Conservation (phyloP, 1,140 invertebrate species). For the Bilobella aurantiaca region DNA sequence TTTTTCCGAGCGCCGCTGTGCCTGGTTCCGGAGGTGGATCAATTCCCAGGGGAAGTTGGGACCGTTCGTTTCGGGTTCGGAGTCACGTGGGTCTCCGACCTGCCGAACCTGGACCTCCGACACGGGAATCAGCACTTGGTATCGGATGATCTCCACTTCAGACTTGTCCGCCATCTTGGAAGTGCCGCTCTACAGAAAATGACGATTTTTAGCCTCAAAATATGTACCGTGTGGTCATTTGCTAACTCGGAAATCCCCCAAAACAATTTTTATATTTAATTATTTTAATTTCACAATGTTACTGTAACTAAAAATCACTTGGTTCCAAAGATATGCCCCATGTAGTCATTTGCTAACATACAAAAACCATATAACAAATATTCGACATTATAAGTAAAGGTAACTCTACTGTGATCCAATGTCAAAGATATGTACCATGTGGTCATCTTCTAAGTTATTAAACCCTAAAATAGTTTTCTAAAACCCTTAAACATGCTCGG, state of each 20-base stretch:
- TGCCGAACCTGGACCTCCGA: slow-evolving; percentile 87
- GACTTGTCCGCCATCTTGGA: slow-evolving; percentile 41
- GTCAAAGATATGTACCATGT: no score
- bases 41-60: slow-evolving; percentile 71
- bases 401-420: no score
- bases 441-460: no score
- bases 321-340: no score
- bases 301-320: no score
- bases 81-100: slow-evolving; percentile 36
- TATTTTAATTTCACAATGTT: no score
- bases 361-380: no score
- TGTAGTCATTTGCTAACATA: no score
- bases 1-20: slow-evolving; percentile 87
- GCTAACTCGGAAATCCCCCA: background rate
- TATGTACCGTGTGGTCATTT: background rate
- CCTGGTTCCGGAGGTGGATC: slow-evolving; percentile 83
- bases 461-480: no score
- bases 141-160: slow-evolving; percentile 88
- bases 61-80: slow-evolving; percentile 26
- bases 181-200: slow-evolving; percentile 48
- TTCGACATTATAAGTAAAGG: no score
- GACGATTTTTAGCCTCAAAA: background rate
- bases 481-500: no score
- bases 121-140: slow-evolving; percentile 89
- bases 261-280: background rate